Evolutionary conservation across 2,113 vertebrate species (phyloP), one percentile per base, ranked within the genome.

Genomic region (Haemorhous mexicanus): DNA sequence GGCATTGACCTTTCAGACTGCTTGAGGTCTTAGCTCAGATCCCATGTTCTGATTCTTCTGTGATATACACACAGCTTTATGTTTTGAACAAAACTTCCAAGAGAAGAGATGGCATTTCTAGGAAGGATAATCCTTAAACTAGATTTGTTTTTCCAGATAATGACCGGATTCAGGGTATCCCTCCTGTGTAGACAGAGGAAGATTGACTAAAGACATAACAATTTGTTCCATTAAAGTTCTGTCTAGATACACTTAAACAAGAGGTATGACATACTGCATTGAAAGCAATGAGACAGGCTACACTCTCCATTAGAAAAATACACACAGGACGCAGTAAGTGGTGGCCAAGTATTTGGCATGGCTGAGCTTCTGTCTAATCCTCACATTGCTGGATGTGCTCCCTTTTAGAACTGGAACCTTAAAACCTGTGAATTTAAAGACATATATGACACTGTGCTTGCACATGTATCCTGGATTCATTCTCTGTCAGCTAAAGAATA

Each of bases 11-110:
- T 91, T 96, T 95, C 72, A 93, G 74, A 67, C 77, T 76, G 88
- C 62, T 92, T 77, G 62, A 96, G 87, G 85, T 76, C 82, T 90
- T 68, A 95, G 80, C 76, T 96, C 88, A 73, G 87, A 95, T 84
- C 89, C 94, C 89, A 85, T 62, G 44, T 82, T 96, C 90, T 90
- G 27, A 75, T 85, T 88, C 55, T 94, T 95, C 91, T 84, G 73
- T 91, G 41, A 92, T 63, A n/a, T 67, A 89, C 76, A 44, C n/a
- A 49, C 59, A 87, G n/a, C 80, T 95, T 74, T 35, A 39, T 46
- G 41, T 75, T 92, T 86, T 80, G 44, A 94, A 84, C 8, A 81
- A 92, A 78, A 89, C 56, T 68, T 84, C 58, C 16, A 63, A 61
- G 73, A 79, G 44, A 72, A 83, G 53, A 81, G n/a, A 68, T 64